Evolutionary conservation across 2,888 invertebrate species (phyloP).

Genomic region (Drosophila dives): DNA sequence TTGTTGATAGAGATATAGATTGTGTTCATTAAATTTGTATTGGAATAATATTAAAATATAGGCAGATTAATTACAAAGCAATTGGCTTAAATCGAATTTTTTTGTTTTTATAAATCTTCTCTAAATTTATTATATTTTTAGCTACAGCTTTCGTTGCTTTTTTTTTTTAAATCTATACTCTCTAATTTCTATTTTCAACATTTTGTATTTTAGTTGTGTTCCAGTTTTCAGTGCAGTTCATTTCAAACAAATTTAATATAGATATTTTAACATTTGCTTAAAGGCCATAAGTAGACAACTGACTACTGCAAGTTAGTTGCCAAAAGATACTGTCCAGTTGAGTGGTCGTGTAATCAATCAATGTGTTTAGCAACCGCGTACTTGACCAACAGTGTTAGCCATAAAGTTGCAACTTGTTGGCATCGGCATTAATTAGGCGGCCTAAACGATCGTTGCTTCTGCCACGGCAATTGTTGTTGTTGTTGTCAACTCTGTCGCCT

Average conservation of each 20-base stretch:
- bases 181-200: background rate
- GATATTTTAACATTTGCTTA: background rate
- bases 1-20: too few relatives aligned
- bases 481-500: constrained; percentile 38
- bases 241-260: background rate
- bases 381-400: constrained; percentile 60
- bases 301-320: background rate
- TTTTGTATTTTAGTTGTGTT: background rate
- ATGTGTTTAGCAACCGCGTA: constrained; percentile 48
- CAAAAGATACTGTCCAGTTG: constrained; percentile 14
- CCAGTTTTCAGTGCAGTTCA: background rate
- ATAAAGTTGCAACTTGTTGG: constrained; percentile 61
- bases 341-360: constrained; percentile 59
- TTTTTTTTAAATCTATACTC: background rate
- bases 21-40: too few relatives aligned
- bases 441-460: constrained; percentile 51
- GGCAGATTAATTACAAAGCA: too few relatives aligned
- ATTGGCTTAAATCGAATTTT: too few relatives aligned
- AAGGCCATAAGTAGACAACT: background rate
- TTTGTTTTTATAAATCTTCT: background rate
- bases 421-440: constrained; percentile 65
- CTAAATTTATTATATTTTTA: background rate
- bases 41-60: too few relatives aligned
- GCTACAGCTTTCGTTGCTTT: background rate
- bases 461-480: constrained; percentile 13